These are phyloP conservation scores for Anadara kagoshimensis DNA, from an alignment of 1,140 invertebrate species.

Conservation along the genomic window DNA sequence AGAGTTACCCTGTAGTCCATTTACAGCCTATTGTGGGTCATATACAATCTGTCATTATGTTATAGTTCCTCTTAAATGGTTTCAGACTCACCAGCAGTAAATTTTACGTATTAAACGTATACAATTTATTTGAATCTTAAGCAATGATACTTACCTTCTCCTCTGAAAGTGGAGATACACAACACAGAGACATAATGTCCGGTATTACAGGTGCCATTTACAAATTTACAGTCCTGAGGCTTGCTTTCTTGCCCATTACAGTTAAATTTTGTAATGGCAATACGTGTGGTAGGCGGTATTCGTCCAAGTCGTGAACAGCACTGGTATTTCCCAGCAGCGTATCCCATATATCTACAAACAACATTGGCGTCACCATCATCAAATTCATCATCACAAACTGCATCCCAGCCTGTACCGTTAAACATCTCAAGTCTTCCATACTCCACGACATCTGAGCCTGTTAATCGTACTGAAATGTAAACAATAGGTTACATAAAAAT, in stretches of 20 bases:
- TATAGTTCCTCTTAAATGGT: too few species aligned
- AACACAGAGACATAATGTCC: background rate
- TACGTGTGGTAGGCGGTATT: background rate
- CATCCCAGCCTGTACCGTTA: conserved; percentile 51
- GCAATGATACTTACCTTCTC: background rate
- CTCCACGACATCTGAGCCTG: conserved; percentile 38
- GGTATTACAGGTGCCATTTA: background rate
- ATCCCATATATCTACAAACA: conserved; percentile 69
- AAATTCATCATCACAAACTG: conserved; percentile 61
- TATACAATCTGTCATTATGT: too few species aligned
- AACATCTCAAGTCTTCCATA: conserved; percentile 49
- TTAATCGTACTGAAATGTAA: conserved; percentile 46
- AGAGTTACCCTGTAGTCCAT: too few species aligned
- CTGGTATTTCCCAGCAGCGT: conserved; percentile 19
- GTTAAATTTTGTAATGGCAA: conserved; percentile 9
- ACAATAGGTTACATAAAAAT: background rate
- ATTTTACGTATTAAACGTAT: too few species aligned
- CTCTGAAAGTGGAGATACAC: background rate
- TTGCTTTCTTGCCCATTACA: conserved; percentile 22
- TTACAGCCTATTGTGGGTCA: too few species aligned
- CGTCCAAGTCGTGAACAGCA: background rate
- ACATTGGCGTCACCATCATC: conserved; percentile 56
- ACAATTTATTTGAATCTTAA: too few species aligned
- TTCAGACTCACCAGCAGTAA: too few species aligned
- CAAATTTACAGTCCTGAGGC: conserved; percentile 21